These are phyloP conservation scores for Melangyna quadrimaculata DNA, from an alignment of 2,888 invertebrate genomes.

Conservation along the genomic window DNA sequence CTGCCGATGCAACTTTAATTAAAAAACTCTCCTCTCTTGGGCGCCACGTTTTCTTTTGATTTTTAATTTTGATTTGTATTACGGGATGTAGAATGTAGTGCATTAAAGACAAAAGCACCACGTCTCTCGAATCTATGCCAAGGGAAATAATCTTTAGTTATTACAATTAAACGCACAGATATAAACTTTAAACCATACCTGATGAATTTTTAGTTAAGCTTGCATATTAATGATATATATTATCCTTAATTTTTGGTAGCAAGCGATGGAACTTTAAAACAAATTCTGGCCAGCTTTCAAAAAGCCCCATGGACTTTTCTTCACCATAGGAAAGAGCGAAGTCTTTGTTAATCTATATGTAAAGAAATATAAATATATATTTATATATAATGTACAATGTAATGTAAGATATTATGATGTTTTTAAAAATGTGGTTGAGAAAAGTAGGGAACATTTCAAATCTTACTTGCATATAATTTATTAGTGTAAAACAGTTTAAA, in stretches of 20 bases:
- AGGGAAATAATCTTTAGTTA: neutral
- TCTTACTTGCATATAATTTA: too few species aligned
- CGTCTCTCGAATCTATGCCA: neutral
- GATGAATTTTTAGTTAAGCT: too few species aligned
- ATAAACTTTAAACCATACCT: neutral
- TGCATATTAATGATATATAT: too few species aligned
- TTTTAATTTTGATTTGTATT: neutral
- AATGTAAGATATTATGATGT: too few species aligned
- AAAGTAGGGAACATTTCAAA: too few species aligned
- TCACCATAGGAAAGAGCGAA: neutral
- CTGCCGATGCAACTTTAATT: neutral
- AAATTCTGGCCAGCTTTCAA: neutral
- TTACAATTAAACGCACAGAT: neutral
- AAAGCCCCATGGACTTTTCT: neutral
- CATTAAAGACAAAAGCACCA: neutral
- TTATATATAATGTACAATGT: too few species aligned
- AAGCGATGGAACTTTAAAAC: neutral
- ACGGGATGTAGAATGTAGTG: neutral
- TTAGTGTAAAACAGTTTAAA: too few species aligned
- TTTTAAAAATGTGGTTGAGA: too few species aligned
- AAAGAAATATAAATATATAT: too few species aligned
- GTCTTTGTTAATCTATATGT: too few species aligned
- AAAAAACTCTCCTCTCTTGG: neutral
- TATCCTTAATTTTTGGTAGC: neutral
- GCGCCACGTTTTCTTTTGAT: neutral